Percentiles rank a stretch among this genome's conserved stretches.
Conservation (phyloP, 2,797 vertebrate genomes). For the Bradypodion ventrale region DNA sequence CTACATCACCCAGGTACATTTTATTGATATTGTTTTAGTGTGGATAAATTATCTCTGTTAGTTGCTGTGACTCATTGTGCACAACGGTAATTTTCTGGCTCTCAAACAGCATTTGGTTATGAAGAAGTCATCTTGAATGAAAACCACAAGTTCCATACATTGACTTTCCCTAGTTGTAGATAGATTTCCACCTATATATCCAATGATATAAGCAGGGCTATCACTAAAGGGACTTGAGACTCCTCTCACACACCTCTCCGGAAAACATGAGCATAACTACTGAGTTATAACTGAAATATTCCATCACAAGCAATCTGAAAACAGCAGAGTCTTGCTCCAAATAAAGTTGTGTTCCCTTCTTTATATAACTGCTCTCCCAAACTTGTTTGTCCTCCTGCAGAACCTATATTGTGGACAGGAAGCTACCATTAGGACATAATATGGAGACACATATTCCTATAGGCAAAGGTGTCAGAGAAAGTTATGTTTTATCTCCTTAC, state of each 20-base stretch:
- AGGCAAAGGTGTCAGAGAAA: no score
- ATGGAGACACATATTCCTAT: no score
- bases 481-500: no score
- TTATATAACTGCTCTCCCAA: not conserved
- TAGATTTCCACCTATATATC: not conserved
- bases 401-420: no score
- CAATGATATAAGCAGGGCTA: not conserved
- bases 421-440: no score
- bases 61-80: conserved; percentile 36
- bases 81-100: not conserved
- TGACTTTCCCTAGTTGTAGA: not conserved
- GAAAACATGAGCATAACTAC: not conserved
- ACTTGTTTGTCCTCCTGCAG: no score
- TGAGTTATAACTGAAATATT: not conserved
- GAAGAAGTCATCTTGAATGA: not conserved
- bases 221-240: not conserved
- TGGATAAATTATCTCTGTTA: conserved; percentile 37
- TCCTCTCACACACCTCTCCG: not conserved
- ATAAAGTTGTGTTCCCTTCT: not conserved
- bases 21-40: conserved; percentile 29
- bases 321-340: not conserved
- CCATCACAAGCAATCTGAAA: not conserved
- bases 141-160: not conserved
- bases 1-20: conserved; percentile 86
- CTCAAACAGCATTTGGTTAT: no score